Evolutionary conservation across 2,888 invertebrate genomes (phyloP), one percentile per base, ranked within the genome.

Genomic region (Zele albiditarsus): DNA sequence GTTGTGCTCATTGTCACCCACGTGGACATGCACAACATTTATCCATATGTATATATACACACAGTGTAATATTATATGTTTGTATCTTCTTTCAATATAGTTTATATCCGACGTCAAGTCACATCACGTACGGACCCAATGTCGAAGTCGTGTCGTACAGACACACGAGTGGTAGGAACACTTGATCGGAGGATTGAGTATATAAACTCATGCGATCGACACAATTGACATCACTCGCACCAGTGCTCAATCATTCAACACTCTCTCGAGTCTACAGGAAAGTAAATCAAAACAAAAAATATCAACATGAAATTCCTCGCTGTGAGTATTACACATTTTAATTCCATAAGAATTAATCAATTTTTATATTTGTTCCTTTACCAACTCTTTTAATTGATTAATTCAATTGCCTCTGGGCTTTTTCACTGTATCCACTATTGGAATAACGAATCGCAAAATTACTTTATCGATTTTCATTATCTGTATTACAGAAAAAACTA

Each of bases 221-320:
- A 73, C 46, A 76, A 80, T 77, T 42, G 75, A 80, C 81, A 87
- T 87, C 87, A 87, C 82, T 87, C 84, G 80, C 82, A 82, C 77
- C 73, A 63, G 72, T 81, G 49, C 65, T 74, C 73, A 78, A 68
- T 77, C 75, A 80, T 77, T 76, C 79, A 76, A 77, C 81, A 80
- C 77, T 75, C 80, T 78, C 38, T 79, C 78, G 78, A 73, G 71
- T 76, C 78, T 31, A 53, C 69, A 16, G 74, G 60, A 57, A 65
- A 42, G 65, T 49, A 42, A 65, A 71, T 70, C 68, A 71, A 71
- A 69, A 77, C 62, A 58, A 75, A 75, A 68, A 66, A 53, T 33
- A 80, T 80, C 85, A 84, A 81, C 83, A 87, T 87, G 87, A 87
- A 87, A 83, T 86, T 83, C 83, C 82, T 87, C 82, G 83, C 80